Base-by-base conservation (phyloP, 92 coral and sea anemone genomes). In the Isaurus tuberculatus region DNA sequence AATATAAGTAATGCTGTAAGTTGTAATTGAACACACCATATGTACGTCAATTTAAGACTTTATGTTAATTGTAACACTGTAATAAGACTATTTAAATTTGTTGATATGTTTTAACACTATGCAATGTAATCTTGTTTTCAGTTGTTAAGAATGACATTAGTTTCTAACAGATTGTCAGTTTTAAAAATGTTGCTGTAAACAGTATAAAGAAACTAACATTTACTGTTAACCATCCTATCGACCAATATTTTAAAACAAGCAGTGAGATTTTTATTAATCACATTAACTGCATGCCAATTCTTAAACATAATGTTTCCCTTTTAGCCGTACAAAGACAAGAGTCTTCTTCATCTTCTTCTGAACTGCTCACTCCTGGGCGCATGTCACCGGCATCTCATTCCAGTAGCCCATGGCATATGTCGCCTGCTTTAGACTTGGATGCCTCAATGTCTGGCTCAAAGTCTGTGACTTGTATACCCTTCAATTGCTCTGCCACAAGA, bases 331-430 rank as follows among this genome's bases (percentile, higher is more conserved):
- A 83, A 89, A 93, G 85, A 88, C 94, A 86, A 32, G 85, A 79
- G 67, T 83, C 91, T 75, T 91, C 86, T 23, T 89, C 92, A 70
- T 93, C 95, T 42, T 85, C 94, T 37, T 82, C 86, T 90, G 97
- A 89, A 86, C 92, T 81, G 70, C 83, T 89, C 83, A 85, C 92
- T n/a, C 86, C 92, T 49, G 87, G 94, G 72, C 97, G 88, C 72
- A 75, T 85, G 85, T 83, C 88, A 20, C 84, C 94, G 25, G 89
- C 91, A 49, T 58, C 80, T 32, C 48, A 85, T 20, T 80, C 98
- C 98, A 91, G 98, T 93, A 93, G 98, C 98, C 98, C 98, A 91
- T 92, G 89, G 58, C 84, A 80, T 83, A 83, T 85, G 78, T 91
- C 94, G 44, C 92, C 94, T 68, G 64, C 69, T 58, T 55, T 77